A percentile compares a stretch with the other conserved stretches of the same genome.
phyloP scores from a whole-genome alignment of 2,113 vertebrate genomes.

The Rhabdornis inornatus region DNA sequence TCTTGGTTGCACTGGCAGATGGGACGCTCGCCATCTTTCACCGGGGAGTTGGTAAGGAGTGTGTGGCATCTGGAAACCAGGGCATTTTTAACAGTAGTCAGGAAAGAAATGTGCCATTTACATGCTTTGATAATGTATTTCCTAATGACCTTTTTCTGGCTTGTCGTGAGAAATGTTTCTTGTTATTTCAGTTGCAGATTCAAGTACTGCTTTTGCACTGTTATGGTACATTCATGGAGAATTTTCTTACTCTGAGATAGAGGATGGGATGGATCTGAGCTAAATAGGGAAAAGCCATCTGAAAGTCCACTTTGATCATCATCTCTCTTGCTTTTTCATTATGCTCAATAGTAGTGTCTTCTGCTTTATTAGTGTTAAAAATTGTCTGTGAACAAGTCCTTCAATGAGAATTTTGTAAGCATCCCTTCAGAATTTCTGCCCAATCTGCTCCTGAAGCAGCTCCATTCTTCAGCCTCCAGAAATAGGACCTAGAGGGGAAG shows the following conservation, averaged over 20 bases:
- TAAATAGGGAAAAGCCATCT: not conserved
- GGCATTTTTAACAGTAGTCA: not conserved
- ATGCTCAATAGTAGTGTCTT: not conserved
- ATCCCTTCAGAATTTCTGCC: not conserved
- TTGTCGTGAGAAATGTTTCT: not conserved
- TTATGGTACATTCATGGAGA: not conserved
- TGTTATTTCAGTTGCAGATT: not conserved
- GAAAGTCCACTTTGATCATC: not conserved
- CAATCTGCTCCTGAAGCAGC: not conserved
- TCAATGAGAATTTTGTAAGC: not conserved
- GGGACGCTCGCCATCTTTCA: conserved; percentile 96
- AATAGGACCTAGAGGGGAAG: not conserved
- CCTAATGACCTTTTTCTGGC: not conserved
- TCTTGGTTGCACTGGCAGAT: conserved; percentile 92
- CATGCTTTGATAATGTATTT: not conserved
- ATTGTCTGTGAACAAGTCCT: not conserved
- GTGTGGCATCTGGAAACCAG: not conserved
- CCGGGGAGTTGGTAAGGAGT: conserved; percentile 87
- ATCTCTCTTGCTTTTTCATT: not conserved
- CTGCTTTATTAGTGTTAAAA: not conserved
- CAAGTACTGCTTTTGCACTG: not conserved
- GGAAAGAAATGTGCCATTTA: not conserved
- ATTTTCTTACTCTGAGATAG: not conserved
- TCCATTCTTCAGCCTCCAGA: not conserved
- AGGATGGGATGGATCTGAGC: not conserved